Evolutionary conservation across 2,888 invertebrate species (phyloP), one percentile per base, ranked within the genome.

Genomic region (Spodoptera littoralis): DNA sequence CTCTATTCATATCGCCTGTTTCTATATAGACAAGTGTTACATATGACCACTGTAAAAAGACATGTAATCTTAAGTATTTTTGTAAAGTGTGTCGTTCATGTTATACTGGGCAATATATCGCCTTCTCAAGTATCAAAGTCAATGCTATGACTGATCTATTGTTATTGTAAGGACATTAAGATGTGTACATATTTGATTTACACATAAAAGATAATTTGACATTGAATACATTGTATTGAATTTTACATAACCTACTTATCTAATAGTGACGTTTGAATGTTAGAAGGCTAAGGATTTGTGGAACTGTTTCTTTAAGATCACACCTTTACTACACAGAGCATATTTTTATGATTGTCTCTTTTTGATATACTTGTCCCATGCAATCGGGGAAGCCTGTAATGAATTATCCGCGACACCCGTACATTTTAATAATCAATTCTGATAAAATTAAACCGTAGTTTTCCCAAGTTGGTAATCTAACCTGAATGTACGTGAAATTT

Each of bases 91-190:
- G 59, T 42, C 68, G 75, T 52, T 70, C 73, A 73, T 63, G 58
- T 60, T 73, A 70, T 30, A 47, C 55, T 73, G 48, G 80, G 53
- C 53, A 41, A 61, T 55, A 42, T 59, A 66, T 81, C 65, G 67
- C 83, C 80, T 81, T 82, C 78, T 77, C 70, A 67, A 70, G 65
- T 65, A 70, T 56, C 69, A 76, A 66, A 79, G 77, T 81, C 80
- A 83, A 82, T 80, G 83, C 57, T 76, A 70, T 77, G 68, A 71
- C 81, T 56, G 69, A 81, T 80, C 66, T 55, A 79, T 79, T 79
- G 79, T 79, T 76, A 54, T 59, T 59, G 60, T 76, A 80, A 81
- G 81, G 82, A 80, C 81, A 79, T 78, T 70, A 67, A 70, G 73
- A 61, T 77, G 55, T 79, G 67, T 73, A 80, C 65, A 77, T 63